Percentiles rank a stretch among this genome's conserved stretches.
Evolutionary conservation across 2,113 vertebrate species (phyloP).

Genomic region (Alethe diademata): DNA sequence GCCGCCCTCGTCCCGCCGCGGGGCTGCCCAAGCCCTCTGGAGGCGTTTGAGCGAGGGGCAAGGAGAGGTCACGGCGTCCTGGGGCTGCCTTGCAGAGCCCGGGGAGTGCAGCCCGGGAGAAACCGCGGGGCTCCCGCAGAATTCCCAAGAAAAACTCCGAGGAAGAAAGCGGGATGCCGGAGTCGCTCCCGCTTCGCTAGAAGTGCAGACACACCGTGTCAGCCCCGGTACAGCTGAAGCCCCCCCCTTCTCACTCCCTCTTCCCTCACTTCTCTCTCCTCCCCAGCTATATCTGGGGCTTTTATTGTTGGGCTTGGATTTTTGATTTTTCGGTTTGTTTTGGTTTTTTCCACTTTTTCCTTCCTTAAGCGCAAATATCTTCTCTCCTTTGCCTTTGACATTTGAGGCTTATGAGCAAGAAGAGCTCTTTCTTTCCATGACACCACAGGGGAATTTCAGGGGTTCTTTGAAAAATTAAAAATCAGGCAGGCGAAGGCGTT

Average conservation of each 20-base stretch:
- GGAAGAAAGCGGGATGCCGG: background rate
- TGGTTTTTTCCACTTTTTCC: background rate
- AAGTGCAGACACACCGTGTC: background rate
- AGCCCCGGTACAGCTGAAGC: background rate
- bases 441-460: background rate
- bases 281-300: background rate
- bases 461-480: background rate
- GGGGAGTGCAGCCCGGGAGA: background rate
- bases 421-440: background rate
- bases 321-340: background rate
- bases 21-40: background rate
- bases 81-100: background rate
- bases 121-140: background rate
- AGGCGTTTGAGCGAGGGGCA: background rate
- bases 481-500: background rate
- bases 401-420: background rate
- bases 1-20: background rate
- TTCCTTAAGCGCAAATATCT: background rate
- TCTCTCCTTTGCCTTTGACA: background rate
- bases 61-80: background rate
- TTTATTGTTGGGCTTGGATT: background rate
- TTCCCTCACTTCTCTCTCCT: background rate
- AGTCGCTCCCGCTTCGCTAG: background rate
- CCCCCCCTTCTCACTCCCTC: background rate
- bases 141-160: background rate